Evolutionary conservation across 1,140 invertebrate species (phyloP).

Genomic region (Daktulosphaira vitifoliae): DNA sequence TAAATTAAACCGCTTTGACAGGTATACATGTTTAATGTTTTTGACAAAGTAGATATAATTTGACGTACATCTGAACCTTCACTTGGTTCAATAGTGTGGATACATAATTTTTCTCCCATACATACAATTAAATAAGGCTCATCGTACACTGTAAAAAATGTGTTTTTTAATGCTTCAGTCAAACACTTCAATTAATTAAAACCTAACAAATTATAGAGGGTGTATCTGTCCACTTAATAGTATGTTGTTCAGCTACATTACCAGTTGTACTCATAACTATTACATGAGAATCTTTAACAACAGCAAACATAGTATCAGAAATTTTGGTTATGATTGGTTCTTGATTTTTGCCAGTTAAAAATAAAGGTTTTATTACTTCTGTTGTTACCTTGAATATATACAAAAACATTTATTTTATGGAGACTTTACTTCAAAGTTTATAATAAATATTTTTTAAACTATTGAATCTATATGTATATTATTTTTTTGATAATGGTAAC

Average conservation of each 20-base stretch:
- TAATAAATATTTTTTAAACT: no score
- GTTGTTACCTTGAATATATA: conserved; percentile 16
- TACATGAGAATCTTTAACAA: conserved; percentile 75
- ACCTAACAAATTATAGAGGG: conserved; percentile 61
- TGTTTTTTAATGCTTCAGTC: neutral
- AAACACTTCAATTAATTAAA: no score
- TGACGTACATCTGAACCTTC: conserved; percentile 18
- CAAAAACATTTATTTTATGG: no score
- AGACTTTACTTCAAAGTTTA: no score
- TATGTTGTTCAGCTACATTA: conserved; percentile 57
- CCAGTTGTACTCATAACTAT: conserved; percentile 68
- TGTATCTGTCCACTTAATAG: conserved; percentile 73
- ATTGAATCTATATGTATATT: no score
- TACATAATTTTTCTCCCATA: conserved; percentile 68
- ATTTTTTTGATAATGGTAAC: no score
- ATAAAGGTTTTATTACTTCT: conserved; percentile 46
- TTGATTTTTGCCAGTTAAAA: conserved; percentile 71
- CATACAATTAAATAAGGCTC: conserved; percentile 82
- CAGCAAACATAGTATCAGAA: conserved; percentile 60
- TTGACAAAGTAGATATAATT: conserved; percentile 11
- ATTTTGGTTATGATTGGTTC: conserved; percentile 75
- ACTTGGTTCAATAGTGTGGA: conserved; percentile 61
- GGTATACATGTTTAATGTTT: conserved; percentile 61
- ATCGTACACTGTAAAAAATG: conserved; percentile 63
- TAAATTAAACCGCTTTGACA: conserved; percentile 71